phyloP scores from a whole-genome alignment of 2,797 vertebrate species.

The Malacoraja senta region DNA sequence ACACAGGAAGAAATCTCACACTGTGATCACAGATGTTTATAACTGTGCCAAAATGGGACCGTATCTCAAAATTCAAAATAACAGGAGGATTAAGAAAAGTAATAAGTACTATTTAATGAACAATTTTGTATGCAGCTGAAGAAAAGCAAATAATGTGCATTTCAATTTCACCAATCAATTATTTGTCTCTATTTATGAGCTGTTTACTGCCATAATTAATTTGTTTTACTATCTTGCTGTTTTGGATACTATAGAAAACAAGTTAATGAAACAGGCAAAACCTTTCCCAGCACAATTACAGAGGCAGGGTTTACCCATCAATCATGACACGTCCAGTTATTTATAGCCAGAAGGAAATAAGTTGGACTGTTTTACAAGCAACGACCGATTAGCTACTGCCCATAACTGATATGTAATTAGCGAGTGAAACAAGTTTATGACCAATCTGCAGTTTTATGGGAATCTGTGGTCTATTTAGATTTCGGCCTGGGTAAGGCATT shows the following conservation, averaged over 20 bases:
- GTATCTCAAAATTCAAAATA: background rate
- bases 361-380: slow-evolving; percentile 34
- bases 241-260: background rate
- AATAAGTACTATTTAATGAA: background rate
- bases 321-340: slow-evolving; percentile 20
- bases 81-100: background rate
- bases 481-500: background rate
- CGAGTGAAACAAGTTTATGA: slow-evolving; percentile 29
- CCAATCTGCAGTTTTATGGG: slow-evolving; percentile 34
- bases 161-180: background rate
- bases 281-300: background rate
- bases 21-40: slow-evolving; percentile 3
- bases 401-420: slow-evolving; percentile 35
- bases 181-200: slow-evolving; percentile 10
- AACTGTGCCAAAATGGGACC: background rate
- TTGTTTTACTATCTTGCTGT: background rate
- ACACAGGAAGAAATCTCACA: background rate
- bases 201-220: background rate
- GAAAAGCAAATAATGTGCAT: background rate
- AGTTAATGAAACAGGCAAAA: background rate
- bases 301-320: background rate
- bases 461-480: slow-evolving; percentile 11
- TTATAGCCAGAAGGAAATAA: slow-evolving; percentile 32
- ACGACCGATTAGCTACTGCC: slow-evolving; percentile 31
- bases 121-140: background rate